Conservation (phyloP, 2,113 vertebrate genomes). For the Myrmophylax atrothorax region DNA sequence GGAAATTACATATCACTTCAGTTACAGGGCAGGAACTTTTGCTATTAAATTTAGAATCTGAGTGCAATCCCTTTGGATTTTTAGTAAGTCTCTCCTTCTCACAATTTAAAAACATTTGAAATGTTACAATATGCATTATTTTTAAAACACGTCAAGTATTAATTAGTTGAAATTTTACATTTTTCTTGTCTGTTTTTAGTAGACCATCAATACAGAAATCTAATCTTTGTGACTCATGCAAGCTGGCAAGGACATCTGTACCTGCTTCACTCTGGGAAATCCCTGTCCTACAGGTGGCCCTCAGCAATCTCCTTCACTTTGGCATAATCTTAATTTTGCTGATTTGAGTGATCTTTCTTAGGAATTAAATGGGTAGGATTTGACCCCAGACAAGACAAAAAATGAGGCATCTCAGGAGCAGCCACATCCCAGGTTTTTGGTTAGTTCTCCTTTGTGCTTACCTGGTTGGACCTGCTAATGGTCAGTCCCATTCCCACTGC, state of each 20-base stretch:
- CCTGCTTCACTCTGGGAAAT: background rate
- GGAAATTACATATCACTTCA: background rate
- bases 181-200: background rate
- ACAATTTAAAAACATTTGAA: background rate
- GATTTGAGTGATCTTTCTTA: background rate
- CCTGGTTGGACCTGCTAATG: background rate
- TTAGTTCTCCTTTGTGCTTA: background rate
- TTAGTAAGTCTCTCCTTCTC: background rate
- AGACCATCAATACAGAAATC: background rate
- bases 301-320: background rate
- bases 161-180: background rate
- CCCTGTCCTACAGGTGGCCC: background rate
- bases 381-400: background rate
- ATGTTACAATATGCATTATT: background rate
- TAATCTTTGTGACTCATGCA: background rate
- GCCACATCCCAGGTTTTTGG: background rate
- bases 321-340: background rate
- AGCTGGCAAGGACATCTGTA: background rate
- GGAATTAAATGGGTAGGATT: background rate
- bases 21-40: background rate
- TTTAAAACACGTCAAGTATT: background rate
- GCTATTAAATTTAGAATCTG: background rate
- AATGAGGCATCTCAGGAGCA: background rate
- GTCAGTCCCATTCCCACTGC: background rate
- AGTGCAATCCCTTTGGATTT: background rate